phyloP scores from a whole-genome alignment of 2,888 invertebrate species.

The Graphium colonna region DNA sequence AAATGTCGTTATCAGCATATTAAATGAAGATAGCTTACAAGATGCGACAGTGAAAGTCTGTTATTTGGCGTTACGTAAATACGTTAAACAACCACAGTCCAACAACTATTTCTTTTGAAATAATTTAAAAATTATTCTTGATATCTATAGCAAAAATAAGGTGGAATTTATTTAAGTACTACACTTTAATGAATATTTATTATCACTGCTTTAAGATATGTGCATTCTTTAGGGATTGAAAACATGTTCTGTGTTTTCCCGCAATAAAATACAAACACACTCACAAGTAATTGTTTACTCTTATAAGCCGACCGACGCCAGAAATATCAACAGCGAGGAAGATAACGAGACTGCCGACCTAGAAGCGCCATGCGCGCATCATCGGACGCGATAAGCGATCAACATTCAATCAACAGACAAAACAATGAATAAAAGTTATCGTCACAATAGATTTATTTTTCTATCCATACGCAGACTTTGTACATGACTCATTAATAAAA shows the following conservation, averaged over 20 bases:
- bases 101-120: neutral
- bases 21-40: neutral
- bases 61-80: no score
- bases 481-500: neutral
- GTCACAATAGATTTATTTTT: neutral
- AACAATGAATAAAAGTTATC: neutral
- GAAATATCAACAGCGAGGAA: neutral
- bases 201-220: no score
- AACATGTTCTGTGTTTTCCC: constrained; percentile 19
- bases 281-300: constrained; percentile 8
- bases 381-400: constrained; percentile 2
- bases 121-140: neutral
- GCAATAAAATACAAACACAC: constrained; percentile 12
- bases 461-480: neutral
- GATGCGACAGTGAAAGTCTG: neutral
- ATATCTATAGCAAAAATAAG: neutral
- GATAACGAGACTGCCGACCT: constrained; percentile 17
- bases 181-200: no score
- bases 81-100: no score
- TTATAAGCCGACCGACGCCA: constrained; percentile 1
- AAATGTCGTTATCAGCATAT: constrained; percentile 24
- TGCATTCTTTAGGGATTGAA: no score
- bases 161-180: no score
- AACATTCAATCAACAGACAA: constrained; percentile 5
- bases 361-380: constrained; percentile 13